phyloP scores from a whole-genome alignment of 1,140 invertebrate genomes.

The Nasonia vitripennis region DNA sequence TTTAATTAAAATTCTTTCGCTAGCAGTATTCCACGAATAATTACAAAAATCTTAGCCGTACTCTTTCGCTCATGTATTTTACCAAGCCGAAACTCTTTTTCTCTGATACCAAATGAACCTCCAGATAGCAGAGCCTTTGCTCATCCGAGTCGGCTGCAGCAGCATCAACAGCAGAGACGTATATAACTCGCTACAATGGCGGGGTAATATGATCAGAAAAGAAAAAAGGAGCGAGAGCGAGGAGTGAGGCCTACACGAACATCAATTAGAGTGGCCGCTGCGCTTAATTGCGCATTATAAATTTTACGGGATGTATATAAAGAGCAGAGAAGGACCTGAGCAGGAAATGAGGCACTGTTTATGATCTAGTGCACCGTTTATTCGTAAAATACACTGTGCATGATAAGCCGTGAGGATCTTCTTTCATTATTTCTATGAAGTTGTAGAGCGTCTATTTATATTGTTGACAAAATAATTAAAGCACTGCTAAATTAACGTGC shows the following conservation, averaged over 20 bases:
- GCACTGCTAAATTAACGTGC: too few species aligned
- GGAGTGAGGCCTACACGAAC: neutral
- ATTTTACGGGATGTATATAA: slow-evolving; percentile 26
- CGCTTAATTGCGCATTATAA: slow-evolving; percentile 30
- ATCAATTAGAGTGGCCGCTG: slow-evolving; percentile 16
- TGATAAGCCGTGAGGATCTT: neutral
- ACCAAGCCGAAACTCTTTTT: too few species aligned
- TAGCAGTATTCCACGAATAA: neutral
- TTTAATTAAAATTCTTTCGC: neutral
- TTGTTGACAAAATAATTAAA: too few species aligned
- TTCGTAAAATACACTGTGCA: neutral
- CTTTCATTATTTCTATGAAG: neutral
- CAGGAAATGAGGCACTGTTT: slow-evolving; percentile 10
- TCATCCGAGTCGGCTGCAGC: neutral
- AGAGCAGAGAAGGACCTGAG: neutral
- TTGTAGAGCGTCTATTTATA: neutral
- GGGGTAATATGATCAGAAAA: neutral
- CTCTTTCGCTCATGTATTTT: neutral
- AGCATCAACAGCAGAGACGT: neutral
- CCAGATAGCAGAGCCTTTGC: neutral
- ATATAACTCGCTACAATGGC: neutral
- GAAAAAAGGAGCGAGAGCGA: neutral
- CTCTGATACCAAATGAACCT: neutral
- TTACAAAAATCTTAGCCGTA: neutral
- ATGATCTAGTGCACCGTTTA: neutral